phyloP scores from a whole-genome alignment of 2,113 vertebrate genomes.

The Neopipo cinnamomea region DNA sequence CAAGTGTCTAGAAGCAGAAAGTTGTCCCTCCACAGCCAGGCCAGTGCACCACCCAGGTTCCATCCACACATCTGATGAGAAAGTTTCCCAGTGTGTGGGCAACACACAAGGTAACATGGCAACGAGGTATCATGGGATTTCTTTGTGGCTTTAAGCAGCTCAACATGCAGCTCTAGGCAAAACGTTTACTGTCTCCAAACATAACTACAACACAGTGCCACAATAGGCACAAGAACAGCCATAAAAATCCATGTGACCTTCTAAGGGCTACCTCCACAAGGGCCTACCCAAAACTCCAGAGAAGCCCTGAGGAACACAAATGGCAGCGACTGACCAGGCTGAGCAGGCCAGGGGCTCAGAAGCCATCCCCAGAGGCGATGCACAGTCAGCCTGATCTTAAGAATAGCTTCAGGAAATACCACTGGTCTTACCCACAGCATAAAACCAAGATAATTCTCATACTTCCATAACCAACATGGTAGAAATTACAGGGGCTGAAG shows the following conservation, averaged over 20 bases:
- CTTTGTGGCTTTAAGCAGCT: not conserved
- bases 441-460: not conserved
- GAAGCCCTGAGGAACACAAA: accelerated
- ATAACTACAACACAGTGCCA: not conserved
- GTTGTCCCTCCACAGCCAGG: not conserved
- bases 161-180: not conserved
- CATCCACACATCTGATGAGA: accelerated
- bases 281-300: not conserved
- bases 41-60: not conserved
- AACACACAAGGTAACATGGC: not conserved
- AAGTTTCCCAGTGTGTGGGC: not conserved
- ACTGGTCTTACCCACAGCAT: not conserved
- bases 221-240: not conserved
- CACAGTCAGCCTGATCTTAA: not conserved
- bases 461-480: not conserved
- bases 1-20: not conserved
- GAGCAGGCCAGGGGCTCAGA: not conserved
- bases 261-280: not conserved
- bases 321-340: accelerated
- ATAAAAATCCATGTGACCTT: not conserved
- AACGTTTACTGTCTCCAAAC: not conserved
- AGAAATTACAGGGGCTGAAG: not conserved
- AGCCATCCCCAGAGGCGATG: too few species aligned
- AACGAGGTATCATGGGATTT: not conserved
- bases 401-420: not conserved